A percentile compares a stretch with the other conserved stretches of the same genome.
Evolutionary conservation across 2,113 vertebrate species (phyloP).

Genomic region (Thunnus thynnus): DNA sequence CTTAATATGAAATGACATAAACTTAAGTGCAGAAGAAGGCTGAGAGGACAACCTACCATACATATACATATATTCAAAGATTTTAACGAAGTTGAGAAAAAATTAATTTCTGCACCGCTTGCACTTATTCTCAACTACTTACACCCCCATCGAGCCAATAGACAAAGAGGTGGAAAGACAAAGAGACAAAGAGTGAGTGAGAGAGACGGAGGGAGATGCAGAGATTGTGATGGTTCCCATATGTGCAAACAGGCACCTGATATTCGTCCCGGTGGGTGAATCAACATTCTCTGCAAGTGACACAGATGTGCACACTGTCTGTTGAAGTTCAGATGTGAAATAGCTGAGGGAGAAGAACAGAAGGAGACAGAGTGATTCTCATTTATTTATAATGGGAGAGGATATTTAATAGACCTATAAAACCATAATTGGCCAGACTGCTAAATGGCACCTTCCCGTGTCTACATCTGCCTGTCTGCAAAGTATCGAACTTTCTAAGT

Average conservation of each 20-base stretch:
- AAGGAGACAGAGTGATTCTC: conserved; percentile 60
- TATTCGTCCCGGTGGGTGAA: conserved; percentile 79
- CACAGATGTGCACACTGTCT: conserved; percentile 75
- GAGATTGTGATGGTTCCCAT: conserved; percentile 79
- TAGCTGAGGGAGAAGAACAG: conserved; percentile 49
- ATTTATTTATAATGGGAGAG: conserved; percentile 73
- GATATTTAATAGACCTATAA: conserved; percentile 71
- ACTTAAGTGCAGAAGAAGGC: background rate
- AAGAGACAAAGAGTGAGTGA: conserved; percentile 19
- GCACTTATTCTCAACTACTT: conserved; percentile 32
- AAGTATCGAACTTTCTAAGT: conserved; percentile 26
- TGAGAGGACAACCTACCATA: conserved; percentile 16
- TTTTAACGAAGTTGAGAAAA: conserved; percentile 33
- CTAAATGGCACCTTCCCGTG: conserved; percentile 60
- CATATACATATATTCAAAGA: conserved; percentile 5
- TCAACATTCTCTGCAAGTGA: conserved; percentile 80
- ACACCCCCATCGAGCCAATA: conserved; percentile 6
- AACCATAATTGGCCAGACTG: conserved; percentile 67
- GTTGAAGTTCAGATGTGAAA: conserved; percentile 63
- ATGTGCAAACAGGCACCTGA: conserved; percentile 83
- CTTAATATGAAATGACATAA: too few relatives aligned
- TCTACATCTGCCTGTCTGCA: conserved; percentile 33
- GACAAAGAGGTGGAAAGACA: conserved; percentile 24
- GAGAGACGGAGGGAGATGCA: conserved; percentile 32
- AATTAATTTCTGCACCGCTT: conserved; percentile 38